phyloP scores from a whole-genome alignment of 1,140 invertebrate species.

The Sipha flava region DNA sequence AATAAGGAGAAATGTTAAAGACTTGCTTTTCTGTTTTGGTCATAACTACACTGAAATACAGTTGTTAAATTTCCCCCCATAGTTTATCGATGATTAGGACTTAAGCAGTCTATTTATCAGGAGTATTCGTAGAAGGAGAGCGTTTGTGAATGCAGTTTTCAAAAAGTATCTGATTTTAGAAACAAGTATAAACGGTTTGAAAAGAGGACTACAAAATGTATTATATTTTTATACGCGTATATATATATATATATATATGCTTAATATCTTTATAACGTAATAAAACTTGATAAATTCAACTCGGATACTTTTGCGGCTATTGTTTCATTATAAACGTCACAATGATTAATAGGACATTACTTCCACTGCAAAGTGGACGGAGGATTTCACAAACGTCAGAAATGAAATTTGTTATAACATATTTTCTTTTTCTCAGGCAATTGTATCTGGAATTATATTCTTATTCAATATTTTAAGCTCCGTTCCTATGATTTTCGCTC shows the following conservation, averaged over 20 bases:
- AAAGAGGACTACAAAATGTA: not conserved
- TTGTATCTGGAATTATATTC: not conserved
- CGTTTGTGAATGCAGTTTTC: not conserved
- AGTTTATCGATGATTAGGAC: not conserved
- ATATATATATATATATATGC: not conserved
- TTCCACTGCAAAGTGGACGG: not conserved
- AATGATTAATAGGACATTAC: slow-evolving; percentile 31
- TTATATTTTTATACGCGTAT: not conserved
- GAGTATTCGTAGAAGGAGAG: not conserved
- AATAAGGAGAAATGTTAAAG: no score
- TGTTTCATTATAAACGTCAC: slow-evolving; percentile 30
- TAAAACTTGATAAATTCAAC: slow-evolving; percentile 27
- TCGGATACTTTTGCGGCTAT: slow-evolving; percentile 11
- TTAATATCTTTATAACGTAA: slow-evolving; percentile 19
- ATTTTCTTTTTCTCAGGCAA: not conserved
- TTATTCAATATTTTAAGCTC: not conserved
- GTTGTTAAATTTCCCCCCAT: no score
- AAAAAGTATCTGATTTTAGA: not conserved
- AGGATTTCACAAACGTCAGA: slow-evolving; percentile 9
- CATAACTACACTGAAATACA: no score
- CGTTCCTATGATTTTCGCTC: not conserved
- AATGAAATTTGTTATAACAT: slow-evolving; percentile 21
- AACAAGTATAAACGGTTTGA: not conserved
- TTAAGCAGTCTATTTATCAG: no score
- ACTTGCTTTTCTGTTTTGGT: no score